phyloP scores from a whole-genome alignment of 2,113 vertebrate genomes.

The Thalassoma bifasciatum region DNA sequence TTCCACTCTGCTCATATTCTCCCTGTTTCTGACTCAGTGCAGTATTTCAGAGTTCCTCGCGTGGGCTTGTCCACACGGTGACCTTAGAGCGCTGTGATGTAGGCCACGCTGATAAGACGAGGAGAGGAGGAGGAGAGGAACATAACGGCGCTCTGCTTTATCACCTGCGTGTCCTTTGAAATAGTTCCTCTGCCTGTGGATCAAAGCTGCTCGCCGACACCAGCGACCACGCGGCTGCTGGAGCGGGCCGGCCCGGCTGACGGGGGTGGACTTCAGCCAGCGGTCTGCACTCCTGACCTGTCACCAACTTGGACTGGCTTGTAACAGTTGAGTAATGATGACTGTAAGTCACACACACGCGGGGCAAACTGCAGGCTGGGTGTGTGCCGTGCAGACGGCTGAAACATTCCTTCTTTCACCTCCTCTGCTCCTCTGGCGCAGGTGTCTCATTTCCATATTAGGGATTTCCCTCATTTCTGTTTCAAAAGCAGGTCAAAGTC shows the following conservation, averaged over 20 bases:
- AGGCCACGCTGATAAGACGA: constrained; percentile 67
- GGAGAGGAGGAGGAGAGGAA: constrained; percentile 47
- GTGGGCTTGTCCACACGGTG: constrained; percentile 49
- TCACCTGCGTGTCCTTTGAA: constrained; percentile 79
- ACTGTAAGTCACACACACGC: constrained; percentile 21
- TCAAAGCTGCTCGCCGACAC: constrained; percentile 68
- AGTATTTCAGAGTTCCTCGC: constrained; percentile 23
- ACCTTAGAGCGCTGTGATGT: constrained; percentile 62
- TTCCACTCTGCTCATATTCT: not conserved
- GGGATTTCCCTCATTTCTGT: constrained; percentile 59
- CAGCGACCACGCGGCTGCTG: constrained; percentile 2
- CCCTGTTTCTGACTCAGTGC: not conserved
- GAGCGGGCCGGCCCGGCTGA: not conserved
- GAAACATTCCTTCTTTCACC: constrained; percentile 24
- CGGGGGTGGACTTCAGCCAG: constrained; percentile 58
- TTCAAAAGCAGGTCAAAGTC: constrained; percentile 43
- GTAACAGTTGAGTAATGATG: constrained; percentile 51
- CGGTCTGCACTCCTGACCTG: constrained; percentile 36
- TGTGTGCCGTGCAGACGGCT: not conserved
- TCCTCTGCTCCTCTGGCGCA: constrained; percentile 23
- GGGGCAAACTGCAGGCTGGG: constrained; percentile 22
- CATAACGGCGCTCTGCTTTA: constrained; percentile 65
- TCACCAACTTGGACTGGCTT: constrained; percentile 40
- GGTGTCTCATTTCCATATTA: constrained; percentile 64
- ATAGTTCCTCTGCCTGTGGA: constrained; percentile 65